Base-by-base conservation (phyloP, 2,113 vertebrate genomes). In the Pseudorhombus dupliciocellatus region DNA sequence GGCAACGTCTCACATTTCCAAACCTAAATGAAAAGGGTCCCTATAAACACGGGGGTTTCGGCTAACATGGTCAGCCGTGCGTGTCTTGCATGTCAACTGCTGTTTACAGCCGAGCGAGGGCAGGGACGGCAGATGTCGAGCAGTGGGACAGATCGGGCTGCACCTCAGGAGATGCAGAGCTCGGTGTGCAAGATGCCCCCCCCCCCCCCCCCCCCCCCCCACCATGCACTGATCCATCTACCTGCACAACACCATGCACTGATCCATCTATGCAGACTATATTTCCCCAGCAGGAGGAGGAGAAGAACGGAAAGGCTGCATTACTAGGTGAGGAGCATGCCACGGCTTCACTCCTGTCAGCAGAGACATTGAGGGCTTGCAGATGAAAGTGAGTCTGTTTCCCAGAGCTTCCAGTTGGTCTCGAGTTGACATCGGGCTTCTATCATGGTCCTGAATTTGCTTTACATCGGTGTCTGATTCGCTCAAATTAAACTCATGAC, bases 401-500 rank as follows among this genome's bases (percentile, higher is more conserved):
- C 65, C 3, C 4, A 46, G 70, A 48, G 7, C 24, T 66, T 67
- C 51, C 24, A 8, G 44, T 53, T 42, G 69, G 9, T 46, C 56
- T 77, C 51, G 73, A 24, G 18, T 79, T 58, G 26, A 28, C 46
- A 62, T 55, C 72, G 25, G 53, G 22, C 74, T 73, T 78, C 58
- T 11, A 71, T 57, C 56, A 16, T 31, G 75, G 46, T 74, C 66
- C 61, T 75, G 60, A 62, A 70, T 75, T 75, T 66, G 77, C 77
- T 77, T 37, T 76, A 72, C 69, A 68, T 79, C 58, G 70, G 31
- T 82, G 51, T 88, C 79, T 74, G 74, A 85, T 84, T 77, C 67
- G 52, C 77, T 84, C 79, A 88, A 84, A 89, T 90, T 84, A 90
- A 79, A 84, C 78, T 88, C 79, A 73, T 81, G 79, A 84, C 83